Conservation (phyloP, 1,140 invertebrate genomes). For the Habropoda laboriosa region DNA sequence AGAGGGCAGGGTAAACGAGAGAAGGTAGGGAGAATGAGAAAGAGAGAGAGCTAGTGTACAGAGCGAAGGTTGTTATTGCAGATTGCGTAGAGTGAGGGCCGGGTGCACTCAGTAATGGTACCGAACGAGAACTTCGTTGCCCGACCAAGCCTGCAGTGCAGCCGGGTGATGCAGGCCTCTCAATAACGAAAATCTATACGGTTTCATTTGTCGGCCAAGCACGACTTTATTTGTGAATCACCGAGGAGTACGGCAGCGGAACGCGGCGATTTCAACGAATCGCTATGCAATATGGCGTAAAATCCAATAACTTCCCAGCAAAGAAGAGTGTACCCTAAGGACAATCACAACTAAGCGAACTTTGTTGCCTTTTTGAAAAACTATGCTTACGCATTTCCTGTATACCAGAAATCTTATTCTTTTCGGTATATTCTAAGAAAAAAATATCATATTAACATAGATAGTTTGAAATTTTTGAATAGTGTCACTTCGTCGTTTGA, state of each 20-base stretch:
- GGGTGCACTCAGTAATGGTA: conserved; percentile 71
- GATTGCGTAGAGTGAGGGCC: conserved; percentile 72
- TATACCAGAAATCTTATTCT: no score
- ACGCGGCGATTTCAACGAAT: conserved; percentile 51
- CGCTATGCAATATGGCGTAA: conserved; percentile 35
- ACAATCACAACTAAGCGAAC: neutral
- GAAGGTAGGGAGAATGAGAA: conserved; percentile 28
- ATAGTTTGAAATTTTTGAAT: no score
- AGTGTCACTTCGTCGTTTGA: no score
- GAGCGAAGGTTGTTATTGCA: conserved; percentile 76
- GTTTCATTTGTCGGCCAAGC: conserved; percentile 74
- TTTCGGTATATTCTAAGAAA: no score
- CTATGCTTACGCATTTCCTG: no score
- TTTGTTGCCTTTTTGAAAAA: neutral
- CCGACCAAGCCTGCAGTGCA: conserved; percentile 47
- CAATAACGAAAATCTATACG: conserved; percentile 77
- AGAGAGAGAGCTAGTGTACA: conserved; percentile 46
- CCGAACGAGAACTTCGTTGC: conserved; percentile 38
- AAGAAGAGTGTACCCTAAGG: conserved; percentile 9
- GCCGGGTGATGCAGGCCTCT: conserved; percentile 69
- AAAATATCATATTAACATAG: no score
- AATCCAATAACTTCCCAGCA: conserved; percentile 40
- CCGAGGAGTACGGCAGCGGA: conserved; percentile 60
- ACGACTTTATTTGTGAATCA: conserved; percentile 75
- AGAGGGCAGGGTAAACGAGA: conserved; percentile 17